phyloP scores from a whole-genome alignment of 2,888 invertebrate species.

The Drosophila kambysellisi region DNA sequence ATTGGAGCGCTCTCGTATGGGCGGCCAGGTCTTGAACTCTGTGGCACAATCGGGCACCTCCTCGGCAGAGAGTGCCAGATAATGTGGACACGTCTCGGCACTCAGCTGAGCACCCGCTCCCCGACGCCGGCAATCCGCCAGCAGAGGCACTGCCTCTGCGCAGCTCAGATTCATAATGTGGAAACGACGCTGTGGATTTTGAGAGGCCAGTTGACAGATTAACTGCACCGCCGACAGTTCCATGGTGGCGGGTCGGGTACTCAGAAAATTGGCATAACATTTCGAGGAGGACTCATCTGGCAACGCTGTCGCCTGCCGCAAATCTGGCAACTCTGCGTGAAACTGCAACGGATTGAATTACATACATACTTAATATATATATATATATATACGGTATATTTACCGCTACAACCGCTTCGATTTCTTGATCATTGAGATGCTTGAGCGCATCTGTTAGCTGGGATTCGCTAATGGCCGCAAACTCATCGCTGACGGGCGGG shows the following conservation, averaged over 20 bases:
- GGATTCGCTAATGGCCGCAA: conserved; percentile 87
- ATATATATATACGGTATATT: conserved; percentile 3
- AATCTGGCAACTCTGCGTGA: conserved; percentile 88
- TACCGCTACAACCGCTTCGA: conserved; percentile 88
- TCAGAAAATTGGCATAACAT: conserved; percentile 88
- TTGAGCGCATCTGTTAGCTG: conserved; percentile 87
- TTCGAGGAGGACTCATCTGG: conserved; percentile 86
- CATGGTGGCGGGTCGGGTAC: conserved; percentile 88
- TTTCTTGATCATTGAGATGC: conserved; percentile 87
- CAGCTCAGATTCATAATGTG: conserved; percentile 90
- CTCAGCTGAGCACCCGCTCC: conserved; percentile 86
- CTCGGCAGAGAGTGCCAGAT: conserved; percentile 88
- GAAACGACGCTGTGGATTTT: conserved; percentile 84
- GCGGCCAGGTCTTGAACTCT: conserved; percentile 91
- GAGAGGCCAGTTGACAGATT: conserved; percentile 86
- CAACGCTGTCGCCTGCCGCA: conserved; percentile 71
- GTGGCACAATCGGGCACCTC: conserved; percentile 88
- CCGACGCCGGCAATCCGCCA: conserved; percentile 85
- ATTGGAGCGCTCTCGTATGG: conserved; percentile 88
- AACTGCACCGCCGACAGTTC: conserved; percentile 88
- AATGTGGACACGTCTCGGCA: conserved; percentile 91
- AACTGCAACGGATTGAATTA: conserved; percentile 86
- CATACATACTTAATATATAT: neutral
- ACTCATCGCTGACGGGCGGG: conserved; percentile 87
- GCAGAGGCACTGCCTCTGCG: conserved; percentile 87